These are phyloP conservation scores for Percina caprodes DNA, from an alignment of 2,113 vertebrate species.

Conservation along the genomic window DNA sequence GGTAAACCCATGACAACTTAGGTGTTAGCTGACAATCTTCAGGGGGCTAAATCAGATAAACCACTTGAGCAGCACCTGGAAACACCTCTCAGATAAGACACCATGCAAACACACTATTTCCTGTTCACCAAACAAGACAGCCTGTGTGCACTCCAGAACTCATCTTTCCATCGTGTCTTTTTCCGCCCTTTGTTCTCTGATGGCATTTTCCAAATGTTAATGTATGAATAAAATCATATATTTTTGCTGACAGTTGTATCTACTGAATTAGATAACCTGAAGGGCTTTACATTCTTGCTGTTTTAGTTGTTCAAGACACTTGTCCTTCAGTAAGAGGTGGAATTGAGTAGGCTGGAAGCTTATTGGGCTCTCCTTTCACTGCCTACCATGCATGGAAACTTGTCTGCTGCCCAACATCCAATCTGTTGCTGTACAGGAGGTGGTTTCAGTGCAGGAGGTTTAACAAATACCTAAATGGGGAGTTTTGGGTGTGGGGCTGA, in stretches of 20 bases:
- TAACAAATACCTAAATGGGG: constrained; percentile 60
- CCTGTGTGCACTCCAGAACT: background rate
- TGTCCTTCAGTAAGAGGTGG: constrained; percentile 14
- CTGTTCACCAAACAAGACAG: constrained; percentile 31
- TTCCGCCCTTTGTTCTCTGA: constrained; percentile 9
- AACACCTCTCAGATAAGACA: constrained; percentile 53
- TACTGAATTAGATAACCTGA: background rate
- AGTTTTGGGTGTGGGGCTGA: constrained; percentile 55
- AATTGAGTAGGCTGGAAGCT: constrained; percentile 18
- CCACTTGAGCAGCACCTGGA: constrained; percentile 60
- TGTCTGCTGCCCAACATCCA: constrained; percentile 46
- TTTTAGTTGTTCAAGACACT: background rate
- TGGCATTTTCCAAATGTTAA: constrained; percentile 11
- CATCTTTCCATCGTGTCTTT: background rate
- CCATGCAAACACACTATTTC: constrained; percentile 54
- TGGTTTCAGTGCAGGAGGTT: constrained; percentile 67
- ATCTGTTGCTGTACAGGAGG: constrained; percentile 36
- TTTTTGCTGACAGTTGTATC: background rate
- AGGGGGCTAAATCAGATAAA: constrained; percentile 38
- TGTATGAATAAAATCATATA: background rate
- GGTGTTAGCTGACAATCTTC: constrained; percentile 43
- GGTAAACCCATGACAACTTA: constrained; percentile 34
- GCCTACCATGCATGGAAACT: constrained; percentile 56
- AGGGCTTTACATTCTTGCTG: background rate
- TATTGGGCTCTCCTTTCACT: constrained; percentile 51